Percentiles rank a stretch among this genome's conserved stretches.
phyloP scores from a whole-genome alignment of 2,888 invertebrate species.

The Agrochola circellaris region DNA sequence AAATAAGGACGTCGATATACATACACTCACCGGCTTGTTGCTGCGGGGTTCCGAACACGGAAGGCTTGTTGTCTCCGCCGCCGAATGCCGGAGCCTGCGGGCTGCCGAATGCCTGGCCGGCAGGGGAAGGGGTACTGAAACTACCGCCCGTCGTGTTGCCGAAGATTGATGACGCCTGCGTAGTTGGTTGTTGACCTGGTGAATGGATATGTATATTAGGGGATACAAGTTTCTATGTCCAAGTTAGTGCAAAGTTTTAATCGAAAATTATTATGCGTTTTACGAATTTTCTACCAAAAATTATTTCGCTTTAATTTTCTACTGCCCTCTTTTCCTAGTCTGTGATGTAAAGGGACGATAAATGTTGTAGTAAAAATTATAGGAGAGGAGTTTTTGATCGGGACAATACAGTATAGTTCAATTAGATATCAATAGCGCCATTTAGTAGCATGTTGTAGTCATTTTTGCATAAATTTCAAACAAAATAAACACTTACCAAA shows the following conservation, averaged over 20 bases:
- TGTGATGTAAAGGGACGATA: neutral
- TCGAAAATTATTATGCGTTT: neutral
- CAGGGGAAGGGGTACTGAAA: conserved; percentile 79
- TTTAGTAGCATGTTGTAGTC: neutral
- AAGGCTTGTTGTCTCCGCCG: conserved; percentile 71
- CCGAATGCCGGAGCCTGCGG: conserved; percentile 76
- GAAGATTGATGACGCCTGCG: conserved; percentile 83
- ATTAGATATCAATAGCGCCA: neutral
- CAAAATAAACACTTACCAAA: conserved; percentile 76
- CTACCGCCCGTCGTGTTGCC: conserved; percentile 80
- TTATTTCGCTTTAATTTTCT: neutral
- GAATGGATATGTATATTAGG: neutral
- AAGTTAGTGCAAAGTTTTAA: neutral
- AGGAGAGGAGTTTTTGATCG: neutral
- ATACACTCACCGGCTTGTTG: conserved; percentile 73
- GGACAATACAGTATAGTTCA: neutral
- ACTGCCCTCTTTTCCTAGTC: neutral
- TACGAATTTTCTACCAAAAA: neutral
- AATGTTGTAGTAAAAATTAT: neutral
- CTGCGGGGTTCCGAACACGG: conserved; percentile 83
- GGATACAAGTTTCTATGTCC: neutral
- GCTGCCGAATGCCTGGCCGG: conserved; percentile 79
- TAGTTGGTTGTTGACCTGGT: conserved; percentile 82
- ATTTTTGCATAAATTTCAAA: neutral
- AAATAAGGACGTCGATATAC: conserved; percentile 24